Evolutionary conservation across 2,888 invertebrate species (phyloP).

Genomic region (Lamellibrachia satsuma): DNA sequence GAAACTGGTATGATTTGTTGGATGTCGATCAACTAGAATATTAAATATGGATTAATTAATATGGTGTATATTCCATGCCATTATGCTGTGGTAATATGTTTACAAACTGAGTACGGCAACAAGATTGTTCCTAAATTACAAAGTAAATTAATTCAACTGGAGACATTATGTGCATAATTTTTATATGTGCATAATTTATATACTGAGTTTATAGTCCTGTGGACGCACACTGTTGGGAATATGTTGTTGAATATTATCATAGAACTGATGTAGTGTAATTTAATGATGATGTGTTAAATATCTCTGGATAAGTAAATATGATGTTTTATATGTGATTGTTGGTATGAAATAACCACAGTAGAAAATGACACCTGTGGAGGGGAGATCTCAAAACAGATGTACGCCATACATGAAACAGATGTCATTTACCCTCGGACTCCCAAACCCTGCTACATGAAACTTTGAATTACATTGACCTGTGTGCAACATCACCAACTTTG

Average conservation of each 20-base stretch:
- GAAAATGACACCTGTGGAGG: too few relatives aligned
- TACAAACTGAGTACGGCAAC: background rate
- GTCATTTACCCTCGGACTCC: too few relatives aligned
- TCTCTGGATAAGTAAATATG: background rate
- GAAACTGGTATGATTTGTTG: background rate
- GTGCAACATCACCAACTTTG: too few relatives aligned
- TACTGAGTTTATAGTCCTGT: background rate
- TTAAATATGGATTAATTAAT: background rate
- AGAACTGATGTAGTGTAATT: background rate
- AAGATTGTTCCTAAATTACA: background rate
- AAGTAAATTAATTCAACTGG: background rate
- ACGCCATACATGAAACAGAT: too few relatives aligned
- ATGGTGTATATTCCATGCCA: background rate
- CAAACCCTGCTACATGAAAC: too few relatives aligned
- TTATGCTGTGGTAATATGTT: background rate
- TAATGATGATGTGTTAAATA: background rate
- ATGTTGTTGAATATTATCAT: background rate
- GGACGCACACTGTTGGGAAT: background rate
- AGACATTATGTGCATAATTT: background rate
- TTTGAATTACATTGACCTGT: too few relatives aligned
- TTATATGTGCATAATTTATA: background rate
- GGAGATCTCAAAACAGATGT: too few relatives aligned
- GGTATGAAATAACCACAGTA: background rate
- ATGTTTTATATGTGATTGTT: background rate
- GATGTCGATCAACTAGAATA: background rate